Evolutionary conservation across 2,888 invertebrate genomes (phyloP), one percentile per base, ranked within the genome.

Genomic region (Cistogaster globosa): DNA sequence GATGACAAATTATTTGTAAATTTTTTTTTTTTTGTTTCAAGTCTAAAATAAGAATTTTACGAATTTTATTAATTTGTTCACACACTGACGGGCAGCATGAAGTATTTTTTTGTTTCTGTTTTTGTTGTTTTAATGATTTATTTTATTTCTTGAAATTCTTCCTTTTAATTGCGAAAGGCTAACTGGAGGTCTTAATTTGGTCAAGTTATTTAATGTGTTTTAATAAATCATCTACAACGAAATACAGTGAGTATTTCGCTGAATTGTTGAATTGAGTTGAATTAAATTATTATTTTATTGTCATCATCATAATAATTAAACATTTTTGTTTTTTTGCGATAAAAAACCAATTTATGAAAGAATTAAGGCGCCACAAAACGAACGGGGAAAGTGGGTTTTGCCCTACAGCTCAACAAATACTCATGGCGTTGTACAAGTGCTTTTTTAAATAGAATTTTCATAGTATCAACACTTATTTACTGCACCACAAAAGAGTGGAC

Each of bases 271-370:
- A 38, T 32, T 38, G 71, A 48, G 57, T n/a, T 72, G 72, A 80
- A 80, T 80, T 80, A 65, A 58, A 80, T 72, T 65, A 80, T 60
- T 63, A 67, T 72, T 57, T 72, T 72, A 63, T 65, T 32, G 32
- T 78, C 36, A 62, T 78, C 53, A 57, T 57, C 22, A 63, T 63
- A 45, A 63, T 72, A 71, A 78, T 72, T 69, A 60, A 68, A 60
- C 45, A 32, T 32, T 26, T 58, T 58, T 32, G 45, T 71, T 71
- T 58, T 26, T 32, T 32, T 32, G 8, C 57, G 57, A 71, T 71
- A 71, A 71, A 58, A 71, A 58, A 4, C 0, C 20, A 68, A n/a
- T 68, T 68, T 68, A 55, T 55, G 55, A 57, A 45, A 22, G 14
- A 32, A 75, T 55, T 75, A 75, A 51, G 63, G 63, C 26, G 42